These are phyloP conservation scores for Meganola albula DNA, from an alignment of 2,888 invertebrate genomes.

Conservation along the genomic window DNA sequence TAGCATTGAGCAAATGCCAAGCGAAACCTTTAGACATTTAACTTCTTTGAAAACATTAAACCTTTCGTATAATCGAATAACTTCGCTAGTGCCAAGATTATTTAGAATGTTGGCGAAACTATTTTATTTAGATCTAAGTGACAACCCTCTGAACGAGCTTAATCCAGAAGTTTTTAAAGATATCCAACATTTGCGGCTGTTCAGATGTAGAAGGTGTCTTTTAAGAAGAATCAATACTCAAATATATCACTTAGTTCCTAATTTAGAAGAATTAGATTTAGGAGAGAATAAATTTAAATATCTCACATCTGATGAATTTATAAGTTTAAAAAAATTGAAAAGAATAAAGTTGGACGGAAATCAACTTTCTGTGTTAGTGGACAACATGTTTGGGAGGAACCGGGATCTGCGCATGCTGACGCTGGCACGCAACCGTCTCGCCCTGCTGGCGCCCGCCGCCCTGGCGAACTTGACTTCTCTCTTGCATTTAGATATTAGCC, in stretches of 20 bases:
- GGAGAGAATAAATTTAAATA: slow-evolving; percentile 88
- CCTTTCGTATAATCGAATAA: slow-evolving; percentile 82
- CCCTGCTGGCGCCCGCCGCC: slow-evolving; percentile 84
- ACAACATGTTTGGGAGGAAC: slow-evolving; percentile 81
- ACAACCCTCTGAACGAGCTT: slow-evolving; percentile 84
- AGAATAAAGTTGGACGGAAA: slow-evolving; percentile 85
- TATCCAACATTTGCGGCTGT: slow-evolving; percentile 82
- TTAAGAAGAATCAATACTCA: slow-evolving; percentile 86
- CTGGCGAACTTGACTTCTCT: slow-evolving; percentile 84
- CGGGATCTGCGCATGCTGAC: slow-evolving; percentile 73
- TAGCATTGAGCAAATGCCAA: slow-evolving; percentile 84
- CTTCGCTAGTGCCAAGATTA: slow-evolving; percentile 82
- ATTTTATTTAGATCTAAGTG: slow-evolving; percentile 83
- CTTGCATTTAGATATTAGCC: slow-evolving; percentile 83
- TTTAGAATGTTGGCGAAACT: slow-evolving; percentile 86
- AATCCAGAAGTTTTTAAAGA: slow-evolving; percentile 89
- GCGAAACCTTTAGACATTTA: slow-evolving; percentile 85
- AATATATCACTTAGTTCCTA: slow-evolving; percentile 85
- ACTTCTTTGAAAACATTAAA: slow-evolving; percentile 82
- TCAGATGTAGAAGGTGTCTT: slow-evolving; percentile 85
- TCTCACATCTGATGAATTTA: slow-evolving; percentile 84
- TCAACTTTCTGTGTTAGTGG: slow-evolving; percentile 85
- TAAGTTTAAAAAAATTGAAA: slow-evolving; percentile 81
- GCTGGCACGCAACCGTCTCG: slow-evolving; percentile 84
- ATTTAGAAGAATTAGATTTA: slow-evolving; percentile 84